Base-by-base conservation (phyloP, 2,888 invertebrate species). In the Scaptomyza flava region DNA sequence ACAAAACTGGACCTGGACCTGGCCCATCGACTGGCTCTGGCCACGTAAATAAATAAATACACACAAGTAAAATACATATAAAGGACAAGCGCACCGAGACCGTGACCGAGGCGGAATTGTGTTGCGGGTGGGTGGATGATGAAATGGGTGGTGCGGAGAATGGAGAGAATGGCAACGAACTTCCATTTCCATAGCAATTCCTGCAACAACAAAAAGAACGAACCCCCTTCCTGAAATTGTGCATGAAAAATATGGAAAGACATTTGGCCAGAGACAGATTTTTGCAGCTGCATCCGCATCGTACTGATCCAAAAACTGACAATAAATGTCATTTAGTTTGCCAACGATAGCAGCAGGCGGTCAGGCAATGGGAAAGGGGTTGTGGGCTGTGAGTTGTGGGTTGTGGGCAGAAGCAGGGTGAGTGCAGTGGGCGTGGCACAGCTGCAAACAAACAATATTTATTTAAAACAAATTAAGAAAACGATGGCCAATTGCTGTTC, bases 41-140 rank as follows among this genome's bases (percentile, higher is more conserved):
- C 61, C 86, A 77, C 87, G 87, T 81, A 77, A 81, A 81, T 81
- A 81, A 81, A 86, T 81, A 82, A 81, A 86, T 82, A 81, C 53
- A 50, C 38, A 65, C 53, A 73, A 73, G 73, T 54, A 68, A 72
- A 58, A 69, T 60, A 41, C 47, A 47, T 17, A 33, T 42, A 41
- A 51, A 38, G 51, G 23, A 38, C 14, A n/a, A 33, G 8, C 48
- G 17, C 17, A 17, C 38, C 14, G 50, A 36, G 23, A 36, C 34
- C n/a, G 36, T 36, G 36, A 27, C 11, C 36, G 27, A 38, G 36
- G 3, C 14, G 11, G 38, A 8, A 14, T 38, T 8, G 2, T 4
- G 14, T n/a, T 0, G 14, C 7, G 38, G 51, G 8, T 12, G 17
- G 20, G 11, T 14, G 50, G 33, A 34, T 2, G 34, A 3, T 6